Conservation (phyloP, 2,113 vertebrate genomes). For the Dunckerocampus dactyliophorus region DNA sequence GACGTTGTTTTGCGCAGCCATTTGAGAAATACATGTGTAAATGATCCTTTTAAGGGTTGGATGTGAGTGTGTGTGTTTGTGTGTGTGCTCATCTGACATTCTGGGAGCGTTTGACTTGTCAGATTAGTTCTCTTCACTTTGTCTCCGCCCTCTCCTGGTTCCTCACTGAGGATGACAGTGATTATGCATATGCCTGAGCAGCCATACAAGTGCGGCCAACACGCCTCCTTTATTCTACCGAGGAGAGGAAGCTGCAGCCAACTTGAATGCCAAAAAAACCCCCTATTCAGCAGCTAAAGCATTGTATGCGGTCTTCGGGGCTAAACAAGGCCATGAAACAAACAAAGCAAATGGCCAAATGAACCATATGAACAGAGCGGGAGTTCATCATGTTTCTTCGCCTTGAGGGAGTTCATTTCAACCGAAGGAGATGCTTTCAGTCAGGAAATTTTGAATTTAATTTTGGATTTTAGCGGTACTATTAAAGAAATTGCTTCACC, state of each 20-base stretch:
- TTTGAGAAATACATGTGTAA: too few species aligned
- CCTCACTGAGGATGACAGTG: constrained; percentile 37
- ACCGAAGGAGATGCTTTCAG: constrained; percentile 30
- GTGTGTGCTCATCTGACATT: constrained; percentile 17
- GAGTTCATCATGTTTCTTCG: constrained; percentile 32
- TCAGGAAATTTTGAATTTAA: constrained; percentile 6
- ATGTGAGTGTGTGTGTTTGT: neutral
- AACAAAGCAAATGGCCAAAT: constrained; percentile 26
- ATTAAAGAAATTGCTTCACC: constrained; percentile 33
- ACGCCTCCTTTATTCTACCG: constrained; percentile 48
- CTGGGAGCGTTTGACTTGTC: constrained; percentile 35
- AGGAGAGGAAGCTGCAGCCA: constrained; percentile 32
- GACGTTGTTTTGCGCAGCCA: too few species aligned
- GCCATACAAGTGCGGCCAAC: constrained; percentile 49
- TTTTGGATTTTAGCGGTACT: constrained; percentile 26
- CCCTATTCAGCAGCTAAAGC: constrained; percentile 43
- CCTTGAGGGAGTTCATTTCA: constrained; percentile 21
- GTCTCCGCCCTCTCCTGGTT: constrained; percentile 32
- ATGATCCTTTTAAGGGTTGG: too few species aligned
- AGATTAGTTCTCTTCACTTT: constrained; percentile 40
- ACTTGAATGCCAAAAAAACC: constrained; percentile 38
- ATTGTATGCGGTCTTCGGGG: constrained; percentile 37
- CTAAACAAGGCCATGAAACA: constrained; percentile 32
- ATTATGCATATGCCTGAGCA: constrained; percentile 43
- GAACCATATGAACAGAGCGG: constrained; percentile 11